These are phyloP conservation scores for Drosophila prolongata DNA, from an alignment of 2,888 invertebrate species.

Conservation along the genomic window DNA sequence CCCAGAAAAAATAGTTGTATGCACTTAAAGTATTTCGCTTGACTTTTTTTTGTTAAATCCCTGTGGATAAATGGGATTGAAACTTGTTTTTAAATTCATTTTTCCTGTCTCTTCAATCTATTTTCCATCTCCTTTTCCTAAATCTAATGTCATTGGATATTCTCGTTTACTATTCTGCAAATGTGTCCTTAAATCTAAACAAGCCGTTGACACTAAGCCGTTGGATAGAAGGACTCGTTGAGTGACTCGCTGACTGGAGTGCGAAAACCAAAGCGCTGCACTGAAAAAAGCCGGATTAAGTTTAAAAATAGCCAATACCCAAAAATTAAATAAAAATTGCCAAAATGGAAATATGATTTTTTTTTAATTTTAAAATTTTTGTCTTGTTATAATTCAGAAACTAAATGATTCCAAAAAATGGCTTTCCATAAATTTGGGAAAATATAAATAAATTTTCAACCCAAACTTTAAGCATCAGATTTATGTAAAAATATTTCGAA, in stretches of 20 bases:
- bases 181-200: slow-evolving; percentile 65
- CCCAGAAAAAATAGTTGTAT: neutral
- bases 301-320: too few relatives aligned
- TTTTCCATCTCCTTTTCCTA: slow-evolving; percentile 27
- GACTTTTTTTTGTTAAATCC: neutral
- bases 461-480: too few relatives aligned
- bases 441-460: too few relatives aligned
- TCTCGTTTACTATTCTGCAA: slow-evolving; percentile 45
- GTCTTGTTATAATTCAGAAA: too few relatives aligned
- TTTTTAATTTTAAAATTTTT: too few relatives aligned
- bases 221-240: slow-evolving; percentile 47
- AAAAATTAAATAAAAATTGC: too few relatives aligned
- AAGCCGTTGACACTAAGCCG: slow-evolving; percentile 69
- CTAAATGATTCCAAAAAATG: too few relatives aligned
- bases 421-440: too few relatives aligned
- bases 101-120: slow-evolving; percentile 22
- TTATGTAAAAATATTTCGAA: too few relatives aligned
- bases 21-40: neutral
- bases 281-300: neutral
- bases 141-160: slow-evolving; percentile 52
- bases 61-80: slow-evolving; percentile 1
- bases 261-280: slow-evolving; percentile 18
- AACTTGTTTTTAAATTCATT: slow-evolving; percentile 15
- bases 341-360: too few relatives aligned
- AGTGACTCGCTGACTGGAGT: slow-evolving; percentile 40